Base-by-base conservation (phyloP, 2,797 vertebrate genomes). In the Discoglossus pictus region DNA sequence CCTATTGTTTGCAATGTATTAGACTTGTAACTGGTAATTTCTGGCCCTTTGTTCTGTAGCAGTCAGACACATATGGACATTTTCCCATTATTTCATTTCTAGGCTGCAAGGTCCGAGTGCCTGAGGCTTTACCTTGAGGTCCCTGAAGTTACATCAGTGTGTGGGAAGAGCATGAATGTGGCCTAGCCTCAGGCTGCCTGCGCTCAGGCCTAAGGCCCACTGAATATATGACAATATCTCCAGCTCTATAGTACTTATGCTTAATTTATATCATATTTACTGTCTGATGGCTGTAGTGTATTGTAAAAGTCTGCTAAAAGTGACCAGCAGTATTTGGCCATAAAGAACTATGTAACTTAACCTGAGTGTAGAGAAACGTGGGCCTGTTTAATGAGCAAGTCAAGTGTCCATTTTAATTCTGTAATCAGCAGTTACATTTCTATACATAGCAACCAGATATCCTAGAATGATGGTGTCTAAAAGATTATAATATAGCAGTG, bases 231-330 rank as follows among this genome's bases (percentile, higher is more conserved):
- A 46, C 40, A 61, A 27, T 46, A 18, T 52, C 38, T 47, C 8
- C n/a, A 20, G 16, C 27, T 55, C 39, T 27, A 2, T 61, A 39
- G 66, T 40, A 58, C 50, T 69, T 69, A 69, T 42, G 16, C 60
- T 39, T 62, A 61, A 69, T 69, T 61, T 62, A 39, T 53, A 62
- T 69, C 56, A 68, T 21, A 55, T 38, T 42, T 27, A 2, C 27
- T 62, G 66, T 62, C 58, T 55, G 38, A 27, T 38, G 23, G 9
- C 15, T 18, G 23, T 35, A 35, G 43, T 42, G 39, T 23, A 35
- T 60, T 46, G 21, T 44, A 27, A 68, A 44, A 61, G 40, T 18
- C 25, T 51, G 34, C 21, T n/a, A 27, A 27, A 48, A 50, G 42
- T 31, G 24, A 21, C 34, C 6, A 9, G 17, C n/a, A 2, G n/a